Conservation (phyloP, 2,797 vertebrate species). For the Taeniopygia guttata region DNA sequence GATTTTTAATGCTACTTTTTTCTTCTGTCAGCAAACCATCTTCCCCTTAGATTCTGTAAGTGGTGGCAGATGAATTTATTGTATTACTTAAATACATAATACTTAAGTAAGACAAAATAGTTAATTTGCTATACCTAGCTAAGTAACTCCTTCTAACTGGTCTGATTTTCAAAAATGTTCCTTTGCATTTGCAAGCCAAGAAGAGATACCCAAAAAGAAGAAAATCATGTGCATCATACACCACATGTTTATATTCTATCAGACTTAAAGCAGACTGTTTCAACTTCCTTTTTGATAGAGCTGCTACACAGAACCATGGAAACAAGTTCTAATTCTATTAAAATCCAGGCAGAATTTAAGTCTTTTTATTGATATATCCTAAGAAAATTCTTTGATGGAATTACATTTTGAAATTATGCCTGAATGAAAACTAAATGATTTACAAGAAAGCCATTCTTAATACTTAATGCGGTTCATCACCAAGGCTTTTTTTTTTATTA, state of each 20-base stretch:
- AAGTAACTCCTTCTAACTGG: background rate
- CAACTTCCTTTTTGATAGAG: background rate
- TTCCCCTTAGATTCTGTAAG: background rate
- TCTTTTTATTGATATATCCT: background rate
- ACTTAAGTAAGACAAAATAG: background rate
- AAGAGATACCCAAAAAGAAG: background rate
- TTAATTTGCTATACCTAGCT: background rate
- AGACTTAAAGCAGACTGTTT: background rate
- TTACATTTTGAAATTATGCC: background rate
- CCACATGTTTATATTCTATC: background rate
- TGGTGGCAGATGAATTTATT: background rate
- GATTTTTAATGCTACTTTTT: slow-evolving; percentile 1
- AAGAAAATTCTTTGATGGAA: background rate
- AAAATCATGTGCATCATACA: background rate
- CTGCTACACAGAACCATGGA: background rate
- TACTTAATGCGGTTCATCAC: background rate
- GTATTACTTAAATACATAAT: background rate
- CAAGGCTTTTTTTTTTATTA: background rate
- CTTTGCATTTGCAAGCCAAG: background rate
- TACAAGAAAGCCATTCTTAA: background rate
- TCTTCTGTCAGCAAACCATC: background rate
- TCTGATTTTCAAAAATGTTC: background rate
- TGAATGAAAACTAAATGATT: background rate
- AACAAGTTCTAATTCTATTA: background rate
- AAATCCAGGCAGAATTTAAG: background rate